These are phyloP conservation scores for Melipona bicolor DNA, from an alignment of 2,888 invertebrate genomes.

Conservation along the genomic window DNA sequence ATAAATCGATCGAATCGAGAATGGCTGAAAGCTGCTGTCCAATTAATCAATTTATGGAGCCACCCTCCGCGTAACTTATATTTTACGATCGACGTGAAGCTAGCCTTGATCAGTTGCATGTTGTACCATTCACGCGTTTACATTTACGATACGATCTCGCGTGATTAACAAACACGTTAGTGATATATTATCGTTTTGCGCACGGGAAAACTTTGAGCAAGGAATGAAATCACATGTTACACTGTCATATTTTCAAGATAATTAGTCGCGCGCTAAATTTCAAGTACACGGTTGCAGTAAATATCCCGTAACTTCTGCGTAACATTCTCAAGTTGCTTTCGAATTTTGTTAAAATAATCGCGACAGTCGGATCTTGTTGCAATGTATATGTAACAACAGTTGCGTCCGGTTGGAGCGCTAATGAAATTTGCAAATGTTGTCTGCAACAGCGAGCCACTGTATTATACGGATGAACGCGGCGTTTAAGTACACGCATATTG, in stretches of 20 bases:
- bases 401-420: too few relatives aligned
- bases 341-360: too few relatives aligned
- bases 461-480: background rate
- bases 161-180: background rate
- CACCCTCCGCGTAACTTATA: background rate
- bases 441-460: too few relatives aligned
- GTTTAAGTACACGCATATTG: too few relatives aligned
- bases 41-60: slow-evolving; percentile 16
- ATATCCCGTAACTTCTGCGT: too few relatives aligned
- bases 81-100: slow-evolving; percentile 20
- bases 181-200: background rate
- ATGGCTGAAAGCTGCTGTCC: slow-evolving; percentile 2
- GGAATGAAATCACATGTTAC: background rate
- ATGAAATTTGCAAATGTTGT: too few relatives aligned
- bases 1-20: slow-evolving; percentile 18
- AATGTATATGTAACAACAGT: too few relatives aligned
- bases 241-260: too few relatives aligned
- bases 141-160: slow-evolving; percentile 27
- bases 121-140: background rate
- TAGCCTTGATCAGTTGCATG: background rate
- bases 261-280: too few relatives aligned
- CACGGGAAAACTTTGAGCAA: background rate
- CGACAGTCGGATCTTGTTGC: too few relatives aligned
- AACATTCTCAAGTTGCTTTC: too few relatives aligned
- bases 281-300: too few relatives aligned